phyloP scores from a whole-genome alignment of 1,140 invertebrate species.

The Centruroides sculpturatus region DNA sequence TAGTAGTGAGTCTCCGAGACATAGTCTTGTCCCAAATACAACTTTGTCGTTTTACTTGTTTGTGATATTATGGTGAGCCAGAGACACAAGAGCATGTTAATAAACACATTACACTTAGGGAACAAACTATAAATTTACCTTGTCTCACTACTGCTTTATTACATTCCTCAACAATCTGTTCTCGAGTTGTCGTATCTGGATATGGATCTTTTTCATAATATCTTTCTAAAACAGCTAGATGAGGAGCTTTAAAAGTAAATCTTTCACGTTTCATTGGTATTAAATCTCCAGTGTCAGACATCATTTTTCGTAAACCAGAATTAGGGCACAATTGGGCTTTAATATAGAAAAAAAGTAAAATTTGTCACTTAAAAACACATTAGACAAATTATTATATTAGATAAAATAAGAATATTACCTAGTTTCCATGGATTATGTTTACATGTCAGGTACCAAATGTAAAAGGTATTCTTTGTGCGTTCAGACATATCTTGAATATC shows the following conservation, averaged over 20 bases:
- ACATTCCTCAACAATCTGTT: slow-evolving; percentile 28
- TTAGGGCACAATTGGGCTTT: slow-evolving; percentile 19
- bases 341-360: slow-evolving; percentile 2
- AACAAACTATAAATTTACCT: slow-evolving; percentile 7
- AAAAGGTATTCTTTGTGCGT: slow-evolving; percentile 24
- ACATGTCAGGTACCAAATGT: slow-evolving; percentile 26
- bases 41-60: no score
- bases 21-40: no score
- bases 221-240: slow-evolving; percentile 29
- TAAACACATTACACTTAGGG: no score
- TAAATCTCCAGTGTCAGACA: slow-evolving; percentile 20
- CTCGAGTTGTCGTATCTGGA: slow-evolving; percentile 28
- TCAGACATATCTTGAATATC: slow-evolving; percentile 28
- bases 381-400: not conserved
- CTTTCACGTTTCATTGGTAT: slow-evolving; percentile 25
- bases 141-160: slow-evolving; percentile 23
- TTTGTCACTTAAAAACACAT: not conserved
- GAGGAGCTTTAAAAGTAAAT: slow-evolving; percentile 30
- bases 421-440: slow-evolving; percentile 21
- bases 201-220: slow-evolving; percentile 30
- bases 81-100: no score
- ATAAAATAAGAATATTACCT: slow-evolving; percentile 1
- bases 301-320: slow-evolving; percentile 20
- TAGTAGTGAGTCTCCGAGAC: no score
- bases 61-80: no score